These are phyloP conservation scores for Eupithecia subumbrata DNA, from an alignment of 2,888 invertebrate genomes.

Conservation along the genomic window DNA sequence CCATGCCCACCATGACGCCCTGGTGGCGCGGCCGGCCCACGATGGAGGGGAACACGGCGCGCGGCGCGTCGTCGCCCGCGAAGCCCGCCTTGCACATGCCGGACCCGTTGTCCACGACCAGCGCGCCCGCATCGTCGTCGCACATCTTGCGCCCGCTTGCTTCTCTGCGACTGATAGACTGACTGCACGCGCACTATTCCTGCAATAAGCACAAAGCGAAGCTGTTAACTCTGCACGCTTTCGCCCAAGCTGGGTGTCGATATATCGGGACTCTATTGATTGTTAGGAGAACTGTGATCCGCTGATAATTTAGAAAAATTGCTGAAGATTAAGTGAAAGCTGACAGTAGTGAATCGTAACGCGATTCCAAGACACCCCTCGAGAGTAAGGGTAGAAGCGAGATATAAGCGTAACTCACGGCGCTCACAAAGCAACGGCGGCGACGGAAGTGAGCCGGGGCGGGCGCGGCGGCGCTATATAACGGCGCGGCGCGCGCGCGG, in stretches of 20 bases:
- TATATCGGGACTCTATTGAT: neutral
- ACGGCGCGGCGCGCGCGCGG: slow-evolving; percentile 19
- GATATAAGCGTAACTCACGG: slow-evolving; percentile 43
- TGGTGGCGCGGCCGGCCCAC: slow-evolving; percentile 96
- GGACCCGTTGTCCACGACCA: slow-evolving; percentile 97
- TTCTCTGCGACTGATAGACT: slow-evolving; percentile 32
- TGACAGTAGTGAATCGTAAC: neutral
- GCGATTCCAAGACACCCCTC: neutral
- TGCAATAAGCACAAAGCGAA: slow-evolving; percentile 44
- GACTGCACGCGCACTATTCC: slow-evolving; percentile 29
- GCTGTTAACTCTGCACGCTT: slow-evolving; percentile 19
- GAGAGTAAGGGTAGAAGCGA: slow-evolving; percentile 10
- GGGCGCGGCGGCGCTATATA: slow-evolving; percentile 43
- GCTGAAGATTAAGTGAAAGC: neutral
- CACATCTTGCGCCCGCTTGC: slow-evolving; percentile 86
- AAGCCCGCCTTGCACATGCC: slow-evolving; percentile 98
- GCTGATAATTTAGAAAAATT: neutral
- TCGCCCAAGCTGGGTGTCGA: neutral
- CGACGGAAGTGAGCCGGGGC: slow-evolving; percentile 46
- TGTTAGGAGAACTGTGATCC: neutral
- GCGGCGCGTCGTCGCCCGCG: slow-evolving; percentile 96
- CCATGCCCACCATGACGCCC: slow-evolving; percentile 97
- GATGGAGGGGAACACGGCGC: slow-evolving; percentile 97
- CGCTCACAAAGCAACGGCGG: slow-evolving; percentile 39
- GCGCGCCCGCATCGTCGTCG: slow-evolving; percentile 97